A percentile compares a stretch with the other conserved stretches of the same genome.
These are phyloP conservation scores for Psittacula echo DNA, from an alignment of 2,797 vertebrate genomes.

Conservation along the genomic window DNA sequence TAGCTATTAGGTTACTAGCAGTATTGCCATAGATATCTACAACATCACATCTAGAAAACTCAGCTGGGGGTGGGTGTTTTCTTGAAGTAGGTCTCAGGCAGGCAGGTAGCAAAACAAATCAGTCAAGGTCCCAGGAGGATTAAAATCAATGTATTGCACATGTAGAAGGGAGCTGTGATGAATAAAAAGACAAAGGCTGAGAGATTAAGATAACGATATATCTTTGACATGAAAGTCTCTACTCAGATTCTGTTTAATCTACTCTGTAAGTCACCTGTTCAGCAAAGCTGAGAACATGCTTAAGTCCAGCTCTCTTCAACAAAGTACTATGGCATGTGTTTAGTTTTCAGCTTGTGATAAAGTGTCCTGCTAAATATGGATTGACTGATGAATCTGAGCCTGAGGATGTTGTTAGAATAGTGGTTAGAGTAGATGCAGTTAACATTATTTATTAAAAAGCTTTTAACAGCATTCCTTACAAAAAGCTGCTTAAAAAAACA, in stretches of 20 bases:
- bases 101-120: background rate
- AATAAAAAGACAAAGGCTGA: background rate
- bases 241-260: background rate
- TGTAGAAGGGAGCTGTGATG: background rate
- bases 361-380: background rate
- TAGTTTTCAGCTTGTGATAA: background rate
- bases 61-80: background rate
- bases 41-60: background rate
- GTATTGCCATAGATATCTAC: background rate
- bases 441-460: slow-evolving; percentile 47
- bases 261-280: background rate
- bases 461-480: slow-evolving; percentile 13
- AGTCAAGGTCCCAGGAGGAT: background rate
- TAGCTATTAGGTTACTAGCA: background rate
- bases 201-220: background rate
- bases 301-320: background rate
- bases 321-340: background rate
- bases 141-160: background rate
- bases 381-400: background rate
- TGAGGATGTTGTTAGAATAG: slow-evolving; percentile 4
- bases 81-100: background rate
- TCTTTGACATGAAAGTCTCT: background rate
- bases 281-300: background rate
- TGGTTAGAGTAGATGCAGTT: slow-evolving; percentile 25
- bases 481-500: background rate